Conservation (phyloP, 2,797 vertebrate species). For the Bryconaethiops microstoma region DNA sequence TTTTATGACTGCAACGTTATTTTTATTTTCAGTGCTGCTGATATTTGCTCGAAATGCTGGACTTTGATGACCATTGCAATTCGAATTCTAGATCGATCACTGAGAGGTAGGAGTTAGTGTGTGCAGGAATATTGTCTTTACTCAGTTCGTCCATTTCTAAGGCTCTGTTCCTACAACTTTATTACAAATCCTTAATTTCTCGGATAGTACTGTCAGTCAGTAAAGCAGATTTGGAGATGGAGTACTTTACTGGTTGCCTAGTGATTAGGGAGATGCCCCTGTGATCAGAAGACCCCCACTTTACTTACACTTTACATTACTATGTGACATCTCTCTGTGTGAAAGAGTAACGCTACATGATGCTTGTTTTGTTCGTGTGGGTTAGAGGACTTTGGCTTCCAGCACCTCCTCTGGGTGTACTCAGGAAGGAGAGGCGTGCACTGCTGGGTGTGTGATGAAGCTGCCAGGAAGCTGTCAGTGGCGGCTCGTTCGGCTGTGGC, state of each 20-base stretch:
- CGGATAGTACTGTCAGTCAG: too few relatives aligned
- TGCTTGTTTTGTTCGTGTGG: slow-evolving; percentile 29
- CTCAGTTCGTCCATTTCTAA: neutral
- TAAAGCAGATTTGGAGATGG: neutral
- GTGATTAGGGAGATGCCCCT: too few relatives aligned
- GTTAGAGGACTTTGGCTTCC: slow-evolving; percentile 93
- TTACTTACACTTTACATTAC: too few relatives aligned
- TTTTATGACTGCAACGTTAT: neutral
- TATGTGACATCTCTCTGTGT: neutral
- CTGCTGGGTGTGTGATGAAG: slow-evolving; percentile 96
- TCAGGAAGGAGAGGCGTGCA: slow-evolving; percentile 95
- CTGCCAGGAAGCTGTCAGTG: slow-evolving; percentile 88
- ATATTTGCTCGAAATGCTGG: slow-evolving; percentile 96
- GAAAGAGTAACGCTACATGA: neutral
- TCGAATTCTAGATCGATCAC: slow-evolving; percentile 85
- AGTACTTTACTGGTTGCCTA: neutral
- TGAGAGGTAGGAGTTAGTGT: slow-evolving; percentile 77
- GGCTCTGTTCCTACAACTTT: too few relatives aligned
- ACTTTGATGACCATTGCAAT: slow-evolving; percentile 94
- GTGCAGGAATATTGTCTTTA: neutral
- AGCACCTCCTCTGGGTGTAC: slow-evolving; percentile 93
- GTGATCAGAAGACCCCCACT: too few relatives aligned
- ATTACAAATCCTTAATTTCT: too few relatives aligned
- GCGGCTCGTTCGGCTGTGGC: slow-evolving; percentile 88
- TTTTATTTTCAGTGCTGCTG: slow-evolving; percentile 83